Evolutionary conservation across 2,113 vertebrate genomes (phyloP).

Genomic region (Pygoscelis antarcticus): DNA sequence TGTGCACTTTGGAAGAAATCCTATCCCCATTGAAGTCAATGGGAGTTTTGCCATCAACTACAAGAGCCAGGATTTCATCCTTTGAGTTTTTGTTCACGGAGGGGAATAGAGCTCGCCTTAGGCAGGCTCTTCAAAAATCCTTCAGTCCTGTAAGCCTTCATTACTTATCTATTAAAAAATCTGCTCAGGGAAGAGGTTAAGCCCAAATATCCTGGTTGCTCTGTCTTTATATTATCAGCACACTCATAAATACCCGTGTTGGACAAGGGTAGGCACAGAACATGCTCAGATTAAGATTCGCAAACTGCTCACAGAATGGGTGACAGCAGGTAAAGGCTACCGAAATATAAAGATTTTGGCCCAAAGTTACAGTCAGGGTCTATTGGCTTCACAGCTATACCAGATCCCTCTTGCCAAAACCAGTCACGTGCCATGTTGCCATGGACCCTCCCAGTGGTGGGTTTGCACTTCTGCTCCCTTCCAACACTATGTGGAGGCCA

Average conservation of each 20-base stretch:
- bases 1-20: slow-evolving; percentile 53
- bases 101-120: neutral
- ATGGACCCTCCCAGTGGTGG: neutral
- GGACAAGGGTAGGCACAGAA: neutral
- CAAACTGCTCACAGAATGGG: neutral
- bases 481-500: neutral
- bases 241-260: neutral
- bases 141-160: neutral
- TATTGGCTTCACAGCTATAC: neutral
- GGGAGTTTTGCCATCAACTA: slow-evolving; percentile 48
- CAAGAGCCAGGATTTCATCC: neutral
- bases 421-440: neutral
- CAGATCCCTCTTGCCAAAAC: neutral
- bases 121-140: neutral
- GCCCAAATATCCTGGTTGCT: neutral
- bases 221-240: neutral
- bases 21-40: slow-evolving; percentile 51
- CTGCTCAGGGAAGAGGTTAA: neutral
- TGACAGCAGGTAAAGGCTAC: neutral
- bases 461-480: neutral
- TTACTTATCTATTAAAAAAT: neutral
- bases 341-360: neutral
- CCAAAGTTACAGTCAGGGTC: neutral
- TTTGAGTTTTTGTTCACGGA: neutral
- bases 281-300: neutral